Evolutionary conservation across 1,140 invertebrate species (phyloP).

Genomic region (Alviniconcha marisindica): DNA sequence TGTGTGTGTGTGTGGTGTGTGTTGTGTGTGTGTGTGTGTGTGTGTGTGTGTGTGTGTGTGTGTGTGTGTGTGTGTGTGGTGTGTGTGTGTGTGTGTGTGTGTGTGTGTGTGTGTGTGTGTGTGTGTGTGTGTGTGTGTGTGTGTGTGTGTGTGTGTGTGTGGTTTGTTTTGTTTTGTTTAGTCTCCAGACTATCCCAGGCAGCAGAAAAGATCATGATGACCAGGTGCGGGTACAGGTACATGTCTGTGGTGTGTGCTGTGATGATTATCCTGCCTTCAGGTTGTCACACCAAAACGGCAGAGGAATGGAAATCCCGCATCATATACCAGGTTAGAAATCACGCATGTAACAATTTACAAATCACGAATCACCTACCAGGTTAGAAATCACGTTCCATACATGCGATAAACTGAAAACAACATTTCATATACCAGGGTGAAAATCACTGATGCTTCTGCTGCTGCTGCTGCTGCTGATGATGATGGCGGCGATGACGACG

Average conservation of each 20-base stretch:
- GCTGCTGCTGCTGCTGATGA: no score
- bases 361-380: no score
- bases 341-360: no score
- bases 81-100: constrained; percentile 9
- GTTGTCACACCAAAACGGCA: background rate
- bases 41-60: background rate
- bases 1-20: constrained; percentile 13
- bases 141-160: background rate
- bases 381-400: no score
- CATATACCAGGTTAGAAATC: background rate
- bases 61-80: background rate
- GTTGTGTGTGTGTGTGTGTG: constrained; percentile 31
- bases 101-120: background rate
- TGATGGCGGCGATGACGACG: no score
- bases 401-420: no score
- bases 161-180: background rate
- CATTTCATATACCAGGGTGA: no score
- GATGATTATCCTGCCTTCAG: background rate
- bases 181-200: background rate
- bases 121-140: constrained; percentile 14
- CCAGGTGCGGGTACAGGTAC: background rate
- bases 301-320: background rate
- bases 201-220: background rate
- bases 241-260: background rate
- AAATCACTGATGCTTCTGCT: no score